Evolutionary conservation across 2,113 vertebrate species (phyloP).

Genomic region (Centrocercus urophasianus): DNA sequence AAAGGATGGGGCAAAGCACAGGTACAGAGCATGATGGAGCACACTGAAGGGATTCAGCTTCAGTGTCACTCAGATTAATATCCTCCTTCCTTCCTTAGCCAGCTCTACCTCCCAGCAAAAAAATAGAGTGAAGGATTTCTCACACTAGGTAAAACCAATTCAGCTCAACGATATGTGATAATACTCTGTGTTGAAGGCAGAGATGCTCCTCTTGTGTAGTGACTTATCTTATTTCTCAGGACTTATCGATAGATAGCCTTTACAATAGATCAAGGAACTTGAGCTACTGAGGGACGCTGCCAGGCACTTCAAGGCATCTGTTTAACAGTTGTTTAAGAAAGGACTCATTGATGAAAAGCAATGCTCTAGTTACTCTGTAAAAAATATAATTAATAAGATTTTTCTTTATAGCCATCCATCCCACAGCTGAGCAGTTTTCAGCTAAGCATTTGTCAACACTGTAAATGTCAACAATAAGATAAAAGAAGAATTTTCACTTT

Average conservation of each 20-base stretch:
- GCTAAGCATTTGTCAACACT: slow-evolving; percentile 18
- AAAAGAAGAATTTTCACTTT: slow-evolving; percentile 20
- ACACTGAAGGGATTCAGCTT: background rate
- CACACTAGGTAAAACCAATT: background rate
- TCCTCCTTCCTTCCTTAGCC: background rate
- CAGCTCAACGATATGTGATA: background rate
- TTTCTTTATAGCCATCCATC: slow-evolving; percentile 17
- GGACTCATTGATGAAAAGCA: slow-evolving; percentile 57
- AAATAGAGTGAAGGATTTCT: slow-evolving; percentile 15
- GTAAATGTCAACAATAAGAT: slow-evolving; percentile 32
- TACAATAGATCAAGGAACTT: slow-evolving; percentile 17
- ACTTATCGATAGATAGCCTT: slow-evolving; percentile 1
- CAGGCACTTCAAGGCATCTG: slow-evolving; percentile 31
- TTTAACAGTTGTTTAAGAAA: slow-evolving; percentile 13
- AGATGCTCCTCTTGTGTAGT: background rate
- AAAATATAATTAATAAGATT: slow-evolving; percentile 47
- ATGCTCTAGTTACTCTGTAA: slow-evolving; percentile 43
- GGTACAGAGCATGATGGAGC: background rate
- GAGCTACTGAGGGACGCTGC: slow-evolving; percentile 18
- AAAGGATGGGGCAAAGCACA: background rate
- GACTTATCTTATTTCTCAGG: background rate
- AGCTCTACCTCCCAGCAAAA: background rate
- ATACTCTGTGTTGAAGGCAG: background rate
- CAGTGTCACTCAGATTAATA: background rate
- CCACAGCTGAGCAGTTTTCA: background rate